phyloP scores from a whole-genome alignment of 2,113 vertebrate species.

The Sapayoa aenigma region DNA sequence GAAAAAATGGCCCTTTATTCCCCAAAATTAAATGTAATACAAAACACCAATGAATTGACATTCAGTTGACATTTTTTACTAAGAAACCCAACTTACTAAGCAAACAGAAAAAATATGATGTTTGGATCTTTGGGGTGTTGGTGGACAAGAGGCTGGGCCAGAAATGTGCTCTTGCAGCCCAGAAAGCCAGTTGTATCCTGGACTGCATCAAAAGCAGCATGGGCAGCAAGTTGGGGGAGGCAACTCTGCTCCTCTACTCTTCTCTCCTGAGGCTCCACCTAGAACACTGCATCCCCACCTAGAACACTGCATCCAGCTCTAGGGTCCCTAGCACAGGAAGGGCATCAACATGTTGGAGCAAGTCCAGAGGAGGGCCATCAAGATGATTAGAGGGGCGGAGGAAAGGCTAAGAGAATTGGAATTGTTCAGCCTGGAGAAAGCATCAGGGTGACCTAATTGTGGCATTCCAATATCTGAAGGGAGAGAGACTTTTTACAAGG shows the following conservation, averaged over 20 bases:
- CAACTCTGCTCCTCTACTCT: neutral
- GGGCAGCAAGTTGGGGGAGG: neutral
- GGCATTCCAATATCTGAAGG: neutral
- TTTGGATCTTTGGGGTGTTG: neutral
- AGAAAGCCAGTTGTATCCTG: rapidly evolving
- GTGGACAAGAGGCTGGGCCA: neutral
- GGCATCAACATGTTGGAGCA: rapidly evolving
- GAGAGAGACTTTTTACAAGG: neutral
- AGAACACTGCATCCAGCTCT: neutral
- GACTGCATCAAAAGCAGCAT: neutral
- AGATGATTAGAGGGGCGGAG: neutral
- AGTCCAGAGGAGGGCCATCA: neutral
- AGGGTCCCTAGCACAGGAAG: neutral
- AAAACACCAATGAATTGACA: neutral
- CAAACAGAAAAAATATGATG: neutral
- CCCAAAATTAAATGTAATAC: neutral
- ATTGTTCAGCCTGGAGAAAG: neutral
- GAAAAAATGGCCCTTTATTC: slow-evolving; percentile 1
- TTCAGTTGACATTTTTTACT: neutral
- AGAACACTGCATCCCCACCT: neutral
- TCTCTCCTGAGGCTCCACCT: neutral
- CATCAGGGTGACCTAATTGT: neutral
- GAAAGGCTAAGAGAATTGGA: neutral
- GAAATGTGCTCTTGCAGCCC: rapidly evolving
- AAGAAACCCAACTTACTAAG: neutral